A percentile compares a stretch with the other conserved stretches of the same genome.
These are phyloP conservation scores for Poecilus cupreus DNA, from an alignment of 2,888 invertebrate genomes.

Conservation along the genomic window DNA sequence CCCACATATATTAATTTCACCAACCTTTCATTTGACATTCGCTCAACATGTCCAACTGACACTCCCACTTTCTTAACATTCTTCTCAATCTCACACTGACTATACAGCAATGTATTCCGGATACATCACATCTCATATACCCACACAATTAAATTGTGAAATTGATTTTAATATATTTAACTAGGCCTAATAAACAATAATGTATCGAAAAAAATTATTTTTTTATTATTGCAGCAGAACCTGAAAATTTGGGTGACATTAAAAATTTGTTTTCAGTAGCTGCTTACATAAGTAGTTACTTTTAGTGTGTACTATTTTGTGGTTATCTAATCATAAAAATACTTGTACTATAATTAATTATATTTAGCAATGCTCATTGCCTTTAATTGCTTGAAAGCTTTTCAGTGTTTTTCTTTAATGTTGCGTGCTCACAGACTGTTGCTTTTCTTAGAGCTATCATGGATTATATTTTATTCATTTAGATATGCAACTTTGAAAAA, in stretches of 20 bases:
- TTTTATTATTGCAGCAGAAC: no score
- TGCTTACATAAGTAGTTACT: not conserved
- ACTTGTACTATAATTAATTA: slow-evolving; percentile 36
- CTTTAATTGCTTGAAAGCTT: slow-evolving; percentile 35
- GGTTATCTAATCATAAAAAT: slow-evolving; percentile 39
- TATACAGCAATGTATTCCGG: no score
- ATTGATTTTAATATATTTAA: no score
- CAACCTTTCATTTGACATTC: no score
- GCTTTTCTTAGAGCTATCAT: slow-evolving; percentile 15
- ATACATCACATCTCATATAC: no score
- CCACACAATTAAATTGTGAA: no score
- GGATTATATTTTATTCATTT: not conserved
- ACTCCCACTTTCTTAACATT: no score
- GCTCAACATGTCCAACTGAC: no score
- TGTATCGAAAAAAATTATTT: no score
- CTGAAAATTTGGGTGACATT: not conserved
- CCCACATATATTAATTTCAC: no score
- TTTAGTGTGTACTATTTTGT: not conserved
- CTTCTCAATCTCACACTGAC: no score
- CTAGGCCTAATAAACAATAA: no score
- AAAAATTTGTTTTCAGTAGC: not conserved
- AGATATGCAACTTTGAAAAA: slow-evolving; percentile 3
- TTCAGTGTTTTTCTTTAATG: slow-evolving; percentile 42
- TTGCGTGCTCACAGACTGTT: slow-evolving; percentile 28
- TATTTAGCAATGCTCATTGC: slow-evolving; percentile 26